Evolutionary conservation across 2,888 invertebrate species (phyloP).

Genomic region (Thymelicus acteon): DNA sequence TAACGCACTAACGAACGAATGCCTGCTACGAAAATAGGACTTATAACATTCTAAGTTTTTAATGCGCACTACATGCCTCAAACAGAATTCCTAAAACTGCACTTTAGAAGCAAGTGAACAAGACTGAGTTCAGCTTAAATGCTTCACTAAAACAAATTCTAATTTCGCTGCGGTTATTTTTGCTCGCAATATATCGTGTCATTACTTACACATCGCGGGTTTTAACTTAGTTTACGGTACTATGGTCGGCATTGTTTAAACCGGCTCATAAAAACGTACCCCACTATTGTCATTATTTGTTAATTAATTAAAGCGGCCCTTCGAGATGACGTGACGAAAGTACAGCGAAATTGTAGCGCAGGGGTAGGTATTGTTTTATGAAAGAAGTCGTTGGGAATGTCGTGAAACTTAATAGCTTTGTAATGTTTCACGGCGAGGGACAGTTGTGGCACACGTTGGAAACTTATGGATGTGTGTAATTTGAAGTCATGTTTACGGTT

Average conservation of each 20-base stretch:
- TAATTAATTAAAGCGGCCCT: conserved; percentile 53
- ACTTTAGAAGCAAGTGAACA: neutral
- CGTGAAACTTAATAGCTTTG: conserved; percentile 13
- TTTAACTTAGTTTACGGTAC: conserved; percentile 36
- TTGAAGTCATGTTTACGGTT: too few species aligned
- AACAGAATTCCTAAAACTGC: neutral
- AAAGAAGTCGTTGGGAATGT: conserved; percentile 13
- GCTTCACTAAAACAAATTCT: conserved; percentile 14
- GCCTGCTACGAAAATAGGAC: too few species aligned
- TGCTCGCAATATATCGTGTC: conserved; percentile 28
- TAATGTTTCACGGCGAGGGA: neutral
- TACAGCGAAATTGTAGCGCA: conserved; percentile 29
- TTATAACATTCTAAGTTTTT: too few species aligned
- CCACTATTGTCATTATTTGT: conserved; percentile 54
- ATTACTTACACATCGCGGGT: conserved; percentile 37
- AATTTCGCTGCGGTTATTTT: conserved; percentile 35
- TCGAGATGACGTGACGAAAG: conserved; percentile 43
- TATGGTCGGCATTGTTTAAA: conserved; percentile 35
- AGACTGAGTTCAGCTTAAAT: conserved; percentile 8
- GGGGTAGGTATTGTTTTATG: conserved; percentile 23
- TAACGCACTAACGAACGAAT: too few species aligned
- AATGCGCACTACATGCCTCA: neutral
- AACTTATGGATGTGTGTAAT: neutral
- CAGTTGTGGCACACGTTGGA: conserved; percentile 14
- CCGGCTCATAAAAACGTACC: conserved; percentile 45